These are phyloP conservation scores for Hafferia zeledoni DNA, from an alignment of 2,797 vertebrate genomes.

Conservation along the genomic window DNA sequence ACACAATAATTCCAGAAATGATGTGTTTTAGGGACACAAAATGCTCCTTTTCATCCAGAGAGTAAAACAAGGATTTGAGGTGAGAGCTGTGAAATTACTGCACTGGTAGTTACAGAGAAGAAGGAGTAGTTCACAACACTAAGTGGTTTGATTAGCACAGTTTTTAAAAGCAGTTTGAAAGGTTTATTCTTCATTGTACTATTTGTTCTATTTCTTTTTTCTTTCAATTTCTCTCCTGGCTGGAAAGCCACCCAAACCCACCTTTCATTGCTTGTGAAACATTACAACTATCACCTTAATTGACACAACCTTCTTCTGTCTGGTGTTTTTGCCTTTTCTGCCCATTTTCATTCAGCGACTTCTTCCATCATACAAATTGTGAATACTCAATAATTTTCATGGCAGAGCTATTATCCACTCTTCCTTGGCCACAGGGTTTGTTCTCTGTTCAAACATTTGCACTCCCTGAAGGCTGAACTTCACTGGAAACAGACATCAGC, in stretches of 20 bases:
- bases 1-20: not conserved
- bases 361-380: not conserved
- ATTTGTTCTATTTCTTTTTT: not conserved
- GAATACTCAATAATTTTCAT: not conserved
- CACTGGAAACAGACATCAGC: not conserved
- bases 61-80: not conserved
- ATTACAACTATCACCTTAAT: not conserved
- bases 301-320: not conserved
- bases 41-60: not conserved
- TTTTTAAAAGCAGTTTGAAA: not conserved
- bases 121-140: not conserved
- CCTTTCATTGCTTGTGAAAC: not conserved
- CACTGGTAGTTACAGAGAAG: not conserved
- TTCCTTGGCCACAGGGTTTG: not conserved
- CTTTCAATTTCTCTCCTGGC: rapidly evolving
- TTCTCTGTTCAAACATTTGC: constrained; percentile 18
- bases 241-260: not conserved
- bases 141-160: not conserved
- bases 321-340: not conserved
- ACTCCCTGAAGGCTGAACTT: not conserved
- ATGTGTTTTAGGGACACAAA: not conserved
- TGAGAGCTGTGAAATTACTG: not conserved
- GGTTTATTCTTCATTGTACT: not conserved
- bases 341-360: not conserved
- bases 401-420: not conserved